phyloP scores from a whole-genome alignment of 2,113 vertebrate genomes.

The Gobius niger region DNA sequence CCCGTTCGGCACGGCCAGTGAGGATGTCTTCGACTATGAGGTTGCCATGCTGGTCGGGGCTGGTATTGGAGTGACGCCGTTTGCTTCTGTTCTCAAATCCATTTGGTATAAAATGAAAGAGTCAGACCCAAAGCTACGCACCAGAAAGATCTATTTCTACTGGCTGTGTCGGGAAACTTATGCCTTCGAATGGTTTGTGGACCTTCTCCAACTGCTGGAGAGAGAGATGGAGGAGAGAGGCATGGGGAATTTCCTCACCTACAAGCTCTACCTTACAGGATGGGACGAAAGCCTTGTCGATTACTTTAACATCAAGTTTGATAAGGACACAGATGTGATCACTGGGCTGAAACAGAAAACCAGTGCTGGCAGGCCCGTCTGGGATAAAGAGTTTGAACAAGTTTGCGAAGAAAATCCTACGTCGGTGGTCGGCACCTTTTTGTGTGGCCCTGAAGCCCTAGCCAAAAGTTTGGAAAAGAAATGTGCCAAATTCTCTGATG shows the following conservation, averaged over 20 bases:
- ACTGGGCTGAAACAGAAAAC: constrained; percentile 92
- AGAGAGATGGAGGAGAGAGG: constrained; percentile 87
- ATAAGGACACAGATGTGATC: constrained; percentile 79
- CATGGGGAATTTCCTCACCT: constrained; percentile 86
- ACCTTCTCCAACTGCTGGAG: constrained; percentile 87
- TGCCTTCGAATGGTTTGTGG: constrained; percentile 91
- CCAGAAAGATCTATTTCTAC: constrained; percentile 94
- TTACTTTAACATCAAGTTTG: constrained; percentile 79
- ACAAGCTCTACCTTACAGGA: constrained; percentile 87
- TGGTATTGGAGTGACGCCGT: constrained; percentile 90
- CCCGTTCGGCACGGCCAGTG: constrained; percentile 90
- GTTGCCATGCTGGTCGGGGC: constrained; percentile 90
- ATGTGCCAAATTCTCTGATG: constrained; percentile 83
- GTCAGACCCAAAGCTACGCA: constrained; percentile 82
- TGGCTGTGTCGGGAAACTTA: constrained; percentile 91
- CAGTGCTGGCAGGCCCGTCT: constrained; percentile 85
- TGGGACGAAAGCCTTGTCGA: constrained; percentile 82
- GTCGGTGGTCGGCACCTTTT: constrained; percentile 87
- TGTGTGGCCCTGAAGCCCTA: constrained; percentile 82
- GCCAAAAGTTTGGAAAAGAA: constrained; percentile 80
- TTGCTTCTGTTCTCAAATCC: constrained; percentile 91
- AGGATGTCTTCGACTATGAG: constrained; percentile 90
- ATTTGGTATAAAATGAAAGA: constrained; percentile 92
- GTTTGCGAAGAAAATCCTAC: constrained; percentile 83
- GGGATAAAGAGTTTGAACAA: constrained; percentile 86